Conservation (phyloP, 2,113 vertebrate species). For the Neodontobutis hainanensis region DNA sequence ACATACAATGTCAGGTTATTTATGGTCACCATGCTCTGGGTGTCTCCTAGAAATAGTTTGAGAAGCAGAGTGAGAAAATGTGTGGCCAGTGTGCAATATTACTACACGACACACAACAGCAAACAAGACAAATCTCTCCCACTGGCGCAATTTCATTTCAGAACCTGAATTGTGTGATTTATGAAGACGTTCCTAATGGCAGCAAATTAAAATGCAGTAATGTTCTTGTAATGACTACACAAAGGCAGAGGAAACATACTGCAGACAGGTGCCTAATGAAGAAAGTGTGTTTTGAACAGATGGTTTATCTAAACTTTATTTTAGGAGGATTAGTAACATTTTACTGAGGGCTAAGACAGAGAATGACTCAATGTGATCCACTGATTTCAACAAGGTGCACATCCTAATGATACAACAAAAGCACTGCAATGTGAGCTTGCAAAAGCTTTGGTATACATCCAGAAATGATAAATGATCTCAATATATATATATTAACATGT, state of each 20-base stretch:
- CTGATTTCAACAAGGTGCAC: not conserved
- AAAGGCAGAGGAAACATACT: not conserved
- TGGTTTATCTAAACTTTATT: conserved; percentile 4
- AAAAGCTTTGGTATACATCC: too few species aligned
- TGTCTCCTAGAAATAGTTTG: not conserved
- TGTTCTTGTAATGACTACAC: conserved; percentile 9
- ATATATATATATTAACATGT: too few species aligned
- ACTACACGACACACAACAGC: not conserved
- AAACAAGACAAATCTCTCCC: not conserved
- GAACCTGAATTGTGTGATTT: not conserved
- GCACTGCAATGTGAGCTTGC: too few species aligned
- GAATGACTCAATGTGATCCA: not conserved
- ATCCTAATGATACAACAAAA: too few species aligned
- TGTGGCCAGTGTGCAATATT: not conserved
- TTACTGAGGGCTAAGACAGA: conserved; percentile 1
- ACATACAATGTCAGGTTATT: not conserved
- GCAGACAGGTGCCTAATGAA: conserved; percentile 4
- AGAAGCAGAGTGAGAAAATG: too few species aligned
- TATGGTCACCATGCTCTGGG: not conserved
- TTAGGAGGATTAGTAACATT: not conserved
- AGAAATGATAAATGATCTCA: too few species aligned
- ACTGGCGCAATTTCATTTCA: not conserved
- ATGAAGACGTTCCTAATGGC: conserved; percentile 3
- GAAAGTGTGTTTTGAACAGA: conserved; percentile 1
- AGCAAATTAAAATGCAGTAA: not conserved